phyloP scores from a whole-genome alignment of 1,140 invertebrate genomes.

The Cotesia chilonis region DNA sequence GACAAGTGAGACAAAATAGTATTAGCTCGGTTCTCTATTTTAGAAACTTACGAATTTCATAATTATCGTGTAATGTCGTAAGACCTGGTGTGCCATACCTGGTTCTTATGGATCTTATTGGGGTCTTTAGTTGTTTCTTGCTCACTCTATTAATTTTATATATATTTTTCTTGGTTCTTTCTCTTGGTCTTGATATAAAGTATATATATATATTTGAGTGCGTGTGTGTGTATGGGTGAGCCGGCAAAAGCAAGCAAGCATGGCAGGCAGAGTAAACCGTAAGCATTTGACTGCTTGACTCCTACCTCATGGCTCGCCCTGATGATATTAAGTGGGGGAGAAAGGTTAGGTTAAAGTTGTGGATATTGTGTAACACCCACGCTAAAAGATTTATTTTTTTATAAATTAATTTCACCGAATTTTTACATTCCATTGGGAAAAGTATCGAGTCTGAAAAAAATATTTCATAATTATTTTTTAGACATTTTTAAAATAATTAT shows the following conservation, averaged over 20 bases:
- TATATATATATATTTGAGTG: neutral
- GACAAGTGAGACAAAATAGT: slow-evolving; percentile 47
- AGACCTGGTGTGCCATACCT: slow-evolving; percentile 54
- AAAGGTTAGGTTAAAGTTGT: slow-evolving; percentile 62
- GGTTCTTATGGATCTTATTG: slow-evolving; percentile 33
- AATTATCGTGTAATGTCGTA: slow-evolving; percentile 65
- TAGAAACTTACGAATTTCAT: slow-evolving; percentile 66
- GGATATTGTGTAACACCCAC: slow-evolving; percentile 61
- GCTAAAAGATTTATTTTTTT: slow-evolving; percentile 12
- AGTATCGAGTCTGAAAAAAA: no score
- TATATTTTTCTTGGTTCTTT: slow-evolving; percentile 10
- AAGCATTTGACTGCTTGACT: slow-evolving; percentile 24
- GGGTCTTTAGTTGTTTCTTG: slow-evolving; percentile 32
- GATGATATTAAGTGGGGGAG: slow-evolving; percentile 47
- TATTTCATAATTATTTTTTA: no score
- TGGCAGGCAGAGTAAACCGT: neutral
- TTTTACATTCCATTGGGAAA: no score
- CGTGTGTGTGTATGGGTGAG: slow-evolving; percentile 1
- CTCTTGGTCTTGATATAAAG: slow-evolving; percentile 8
- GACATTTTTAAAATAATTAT: no score
- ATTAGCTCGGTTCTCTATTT: slow-evolving; percentile 53
- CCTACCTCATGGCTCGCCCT: slow-evolving; percentile 22
- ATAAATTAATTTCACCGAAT: no score
- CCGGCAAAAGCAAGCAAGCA: neutral
- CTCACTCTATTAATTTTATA: neutral